Evolutionary conservation across 2,113 vertebrate genomes (phyloP).

Genomic region (Opisthocomus hoazin): DNA sequence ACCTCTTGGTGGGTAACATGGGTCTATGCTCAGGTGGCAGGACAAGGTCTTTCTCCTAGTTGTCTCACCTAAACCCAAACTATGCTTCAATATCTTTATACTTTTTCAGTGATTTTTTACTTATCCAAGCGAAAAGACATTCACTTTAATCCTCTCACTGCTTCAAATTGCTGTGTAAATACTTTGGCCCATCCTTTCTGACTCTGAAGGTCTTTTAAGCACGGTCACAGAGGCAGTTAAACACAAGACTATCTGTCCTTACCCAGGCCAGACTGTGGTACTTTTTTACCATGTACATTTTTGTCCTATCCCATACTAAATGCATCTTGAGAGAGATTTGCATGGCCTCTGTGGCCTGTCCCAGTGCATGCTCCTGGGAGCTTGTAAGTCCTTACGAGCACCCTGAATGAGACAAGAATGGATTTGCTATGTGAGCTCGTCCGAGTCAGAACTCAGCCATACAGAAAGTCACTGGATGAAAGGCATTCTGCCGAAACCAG

Average conservation of each 20-base stretch:
- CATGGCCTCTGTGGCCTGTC: background rate
- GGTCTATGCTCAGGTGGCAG: background rate
- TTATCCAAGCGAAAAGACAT: background rate
- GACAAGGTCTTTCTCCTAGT: background rate
- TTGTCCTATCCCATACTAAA: background rate
- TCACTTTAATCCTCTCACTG: background rate
- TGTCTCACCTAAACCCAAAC: background rate
- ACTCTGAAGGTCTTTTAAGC: background rate
- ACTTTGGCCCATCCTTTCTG: background rate
- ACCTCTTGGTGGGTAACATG: background rate
- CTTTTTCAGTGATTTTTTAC: background rate
- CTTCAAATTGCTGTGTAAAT: background rate
- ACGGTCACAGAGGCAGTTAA: rapidly evolving
- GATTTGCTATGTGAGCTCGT: background rate
- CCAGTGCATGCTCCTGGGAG: background rate
- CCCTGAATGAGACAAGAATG: background rate
- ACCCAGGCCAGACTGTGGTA: background rate
- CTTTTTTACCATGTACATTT: background rate
- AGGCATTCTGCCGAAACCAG: background rate
- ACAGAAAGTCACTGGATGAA: background rate
- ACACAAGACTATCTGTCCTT: background rate
- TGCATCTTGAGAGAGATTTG: background rate
- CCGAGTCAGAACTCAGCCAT: background rate
- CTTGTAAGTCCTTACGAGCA: background rate
- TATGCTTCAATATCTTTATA: background rate